A percentile compares a stretch with the other conserved stretches of the same genome.
Evolutionary conservation across 2,888 invertebrate genomes (phyloP).

Genomic region (Idaea aversata): DNA sequence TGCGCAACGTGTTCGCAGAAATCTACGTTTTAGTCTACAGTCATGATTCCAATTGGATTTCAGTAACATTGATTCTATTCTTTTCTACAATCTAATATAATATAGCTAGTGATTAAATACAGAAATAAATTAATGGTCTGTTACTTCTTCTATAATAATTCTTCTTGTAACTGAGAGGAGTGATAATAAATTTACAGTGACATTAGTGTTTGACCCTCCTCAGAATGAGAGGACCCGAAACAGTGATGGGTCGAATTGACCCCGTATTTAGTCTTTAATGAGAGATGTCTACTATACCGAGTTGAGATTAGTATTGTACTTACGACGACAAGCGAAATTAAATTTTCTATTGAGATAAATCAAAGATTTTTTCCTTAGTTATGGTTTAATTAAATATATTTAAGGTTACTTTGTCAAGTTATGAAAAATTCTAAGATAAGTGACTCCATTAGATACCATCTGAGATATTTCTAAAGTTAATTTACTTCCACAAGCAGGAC

Average conservation of each 20-base stretch:
- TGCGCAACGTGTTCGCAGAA: neutral
- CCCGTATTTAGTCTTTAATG: slow-evolving; percentile 25
- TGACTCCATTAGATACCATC: too few species aligned
- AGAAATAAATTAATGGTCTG: slow-evolving; percentile 11
- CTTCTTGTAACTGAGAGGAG: slow-evolving; percentile 34
- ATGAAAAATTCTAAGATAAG: too few species aligned
- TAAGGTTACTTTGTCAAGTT: too few species aligned
- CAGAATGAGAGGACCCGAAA: slow-evolving; percentile 35
- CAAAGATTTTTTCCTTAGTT: neutral
- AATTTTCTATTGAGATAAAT: neutral
- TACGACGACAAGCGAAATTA: neutral
- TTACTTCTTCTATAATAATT: slow-evolving; percentile 40
- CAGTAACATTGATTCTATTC: neutral
- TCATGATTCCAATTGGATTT: neutral
- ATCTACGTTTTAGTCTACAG: neutral
- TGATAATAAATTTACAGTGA: slow-evolving; percentile 56
- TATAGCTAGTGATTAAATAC: slow-evolving; percentile 37
- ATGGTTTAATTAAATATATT: neutral
- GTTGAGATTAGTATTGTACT: neutral
- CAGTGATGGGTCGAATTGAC: slow-evolving; percentile 46
- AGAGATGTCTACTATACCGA: slow-evolving; percentile 10
- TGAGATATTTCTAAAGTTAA: too few species aligned
- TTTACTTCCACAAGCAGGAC: too few species aligned
- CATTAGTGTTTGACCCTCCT: slow-evolving; percentile 56
- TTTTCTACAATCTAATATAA: slow-evolving; percentile 23